Base-by-base conservation (phyloP, 2,797 vertebrate species). In the Gallinago solitaria region DNA sequence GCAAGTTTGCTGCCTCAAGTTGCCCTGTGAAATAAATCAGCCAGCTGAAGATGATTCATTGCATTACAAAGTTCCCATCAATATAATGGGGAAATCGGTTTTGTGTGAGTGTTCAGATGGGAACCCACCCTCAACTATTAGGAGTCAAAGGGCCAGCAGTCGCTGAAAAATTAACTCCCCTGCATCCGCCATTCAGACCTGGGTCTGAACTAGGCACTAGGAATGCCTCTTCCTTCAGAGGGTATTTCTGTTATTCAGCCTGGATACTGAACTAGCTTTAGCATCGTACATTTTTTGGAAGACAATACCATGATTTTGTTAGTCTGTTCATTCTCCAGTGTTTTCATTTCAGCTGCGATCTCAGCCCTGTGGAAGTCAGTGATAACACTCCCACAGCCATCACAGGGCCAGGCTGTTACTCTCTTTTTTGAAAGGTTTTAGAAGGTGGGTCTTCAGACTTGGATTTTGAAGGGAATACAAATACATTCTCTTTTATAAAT, bases 1-100 rank as follows among this genome's bases (percentile, higher is more conserved):
- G 73, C 67, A 65, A 93, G 83, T 88, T 92, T 89, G 61, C 85
- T 95, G 90, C 88, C 67, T 94, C 50, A 53, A 94, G 86, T 53
- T 89, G 84, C 78, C 75, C 88, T 89, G 90, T 84, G 92, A 95
- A 97, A 96, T 94, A 86, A 95, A 95, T 96, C 86, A 96, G 68
- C 80, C 73, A 65, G 84, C 79, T 96, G 93, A 95, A 90, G 92
- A 87, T 94, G 89, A 97, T 96, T 92, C 90, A 89, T 91, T 87
- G 67, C 75, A 19, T 87, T 94, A 50, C 71, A 77, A 86, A 94
- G 87, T 95, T 95, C 95, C 91, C 94, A 91, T 97, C 95, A 74
- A 88, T 90, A 85, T 80, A 95, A 86, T 71, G 76, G 82, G 56
- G 90, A 85, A 78, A 87, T 94, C 87, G 75, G 76, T 94, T 97